Percentiles rank a stretch among this genome's conserved stretches.
phyloP scores from a whole-genome alignment of 1,140 invertebrate species.

The Bilobella aurantiaca region DNA sequence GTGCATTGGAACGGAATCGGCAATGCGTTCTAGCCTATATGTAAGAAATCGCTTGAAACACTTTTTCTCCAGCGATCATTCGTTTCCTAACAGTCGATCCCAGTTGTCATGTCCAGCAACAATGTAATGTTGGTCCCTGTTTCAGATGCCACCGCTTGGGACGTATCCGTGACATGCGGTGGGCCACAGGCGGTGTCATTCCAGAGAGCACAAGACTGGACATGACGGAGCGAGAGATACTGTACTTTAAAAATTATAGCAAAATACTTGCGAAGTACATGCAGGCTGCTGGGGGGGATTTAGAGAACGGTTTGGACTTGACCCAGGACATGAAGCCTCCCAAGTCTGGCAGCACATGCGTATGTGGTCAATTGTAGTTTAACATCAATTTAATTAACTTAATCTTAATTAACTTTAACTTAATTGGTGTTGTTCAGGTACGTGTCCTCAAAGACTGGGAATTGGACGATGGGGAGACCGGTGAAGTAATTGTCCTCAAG shows the following conservation, averaged over 20 bases:
- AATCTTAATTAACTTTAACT: neutral
- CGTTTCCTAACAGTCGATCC: no score
- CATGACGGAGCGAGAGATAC: slow-evolving; percentile 66
- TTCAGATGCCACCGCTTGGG: slow-evolving; percentile 62
- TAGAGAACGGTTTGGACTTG: slow-evolving; percentile 62
- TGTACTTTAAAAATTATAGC: slow-evolving; percentile 82
- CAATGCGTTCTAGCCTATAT: slow-evolving; percentile 80
- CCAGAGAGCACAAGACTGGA: slow-evolving; percentile 71
- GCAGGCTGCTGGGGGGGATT: slow-evolving; percentile 66
- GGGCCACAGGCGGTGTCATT: slow-evolving; percentile 85
- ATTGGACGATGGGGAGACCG: slow-evolving; percentile 78
- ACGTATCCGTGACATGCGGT: slow-evolving; percentile 68
- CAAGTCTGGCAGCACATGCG: slow-evolving; percentile 49
- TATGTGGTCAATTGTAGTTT: neutral
- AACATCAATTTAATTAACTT: neutral
- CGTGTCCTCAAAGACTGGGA: slow-evolving; percentile 79
- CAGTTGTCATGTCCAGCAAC: no score
- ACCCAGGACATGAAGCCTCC: slow-evolving; percentile 81
- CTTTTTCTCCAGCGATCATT: no score
- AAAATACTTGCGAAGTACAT: slow-evolving; percentile 79
- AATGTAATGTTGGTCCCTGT: slow-evolving; percentile 3
- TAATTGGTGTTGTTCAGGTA: slow-evolving; percentile 49
- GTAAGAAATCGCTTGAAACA: slow-evolving; percentile 40
- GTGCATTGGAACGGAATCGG: slow-evolving; percentile 75
- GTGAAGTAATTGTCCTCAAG: slow-evolving; percentile 72